Base-by-base conservation (phyloP, 2,113 vertebrate species). In the Erythrocercus mccallii region DNA sequence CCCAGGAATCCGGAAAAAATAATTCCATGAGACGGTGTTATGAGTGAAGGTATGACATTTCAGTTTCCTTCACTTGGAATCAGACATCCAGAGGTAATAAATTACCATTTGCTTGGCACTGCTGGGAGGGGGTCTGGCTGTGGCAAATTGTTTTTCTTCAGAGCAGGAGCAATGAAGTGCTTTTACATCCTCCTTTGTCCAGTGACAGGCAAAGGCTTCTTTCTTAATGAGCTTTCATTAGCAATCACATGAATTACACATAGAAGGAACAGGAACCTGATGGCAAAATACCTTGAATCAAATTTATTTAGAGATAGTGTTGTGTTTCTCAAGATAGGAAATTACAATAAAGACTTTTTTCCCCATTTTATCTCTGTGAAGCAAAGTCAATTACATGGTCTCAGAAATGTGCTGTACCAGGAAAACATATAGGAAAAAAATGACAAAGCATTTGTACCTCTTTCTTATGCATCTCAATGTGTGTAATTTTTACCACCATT, bases 1-100 rank as follows among this genome's bases (percentile, higher is more conserved):
- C 98, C 98, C 96, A 98, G 96, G 97, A 98, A 98, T 98, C 97
- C 98, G 98, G 98, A 98, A 98, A 98, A 98, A 98, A 98, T 98
- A 98, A 96, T 98, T 98, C 97, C 97, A 94, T 96, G 97, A 97
- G 97, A 95, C 19, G 50, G 96, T 97, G 96, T 97, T 97, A 91
- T 97, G 98, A 98, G 98, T 98, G 97, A 98, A 98, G 95, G 94
- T 96, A 94, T 96, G 97, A 95, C 97, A 97, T 98, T 97, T 78
- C 81, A 76, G 94, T 90, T 97, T 97, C 97, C 97, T 97, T 89
- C 81, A 0, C 96, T 74, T 76, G 71, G 92, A 91, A 90, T 94
- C 95, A 96, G 97, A 94, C 89, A 84, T 91, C 90, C 95, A 96
- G 91, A 86, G 88, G 95, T 92, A 95, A 96, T 94, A 91, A 95